Percentiles rank a stretch among this genome's conserved stretches.
Evolutionary conservation across 53 echinoderm and acorn worm species (phyloP).

Genomic region (Mesocentrotus franciscanus): DNA sequence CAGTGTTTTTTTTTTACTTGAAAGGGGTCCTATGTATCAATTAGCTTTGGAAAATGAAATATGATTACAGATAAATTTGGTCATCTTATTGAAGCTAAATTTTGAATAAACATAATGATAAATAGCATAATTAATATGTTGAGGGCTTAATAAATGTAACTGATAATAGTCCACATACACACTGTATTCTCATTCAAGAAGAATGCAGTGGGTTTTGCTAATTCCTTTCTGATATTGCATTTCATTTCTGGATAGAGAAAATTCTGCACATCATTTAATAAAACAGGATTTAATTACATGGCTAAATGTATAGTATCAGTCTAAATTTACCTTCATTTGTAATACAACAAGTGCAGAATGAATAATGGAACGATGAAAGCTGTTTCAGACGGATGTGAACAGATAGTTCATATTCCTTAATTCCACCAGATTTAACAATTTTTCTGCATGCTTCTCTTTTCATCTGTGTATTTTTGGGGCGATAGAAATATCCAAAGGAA

Average conservation of each 20-base stretch:
- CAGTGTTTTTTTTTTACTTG: too few species aligned
- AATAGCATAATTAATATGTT: not conserved
- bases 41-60: not conserved
- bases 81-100: not conserved
- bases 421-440: slow-evolving; percentile 1
- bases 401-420: slow-evolving; percentile 13
- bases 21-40: not conserved
- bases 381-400: slow-evolving; percentile 39
- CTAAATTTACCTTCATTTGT: slow-evolving; percentile 55
- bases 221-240: slow-evolving; percentile 22
- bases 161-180: not conserved
- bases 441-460: slow-evolving; percentile 33
- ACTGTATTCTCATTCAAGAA: not conserved
- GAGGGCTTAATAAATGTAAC: not conserved
- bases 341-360: slow-evolving; percentile 43
- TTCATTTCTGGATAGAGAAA: slow-evolving; percentile 8
- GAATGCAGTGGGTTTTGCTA: not conserved
- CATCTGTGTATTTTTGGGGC: slow-evolving; percentile 35
- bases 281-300: slow-evolving; percentile 38
- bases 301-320: slow-evolving; percentile 24
- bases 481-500: slow-evolving; percentile 51
- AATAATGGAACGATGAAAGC: slow-evolving; percentile 24
- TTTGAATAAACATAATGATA: not conserved
- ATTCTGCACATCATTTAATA: slow-evolving; percentile 24
- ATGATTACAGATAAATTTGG: not conserved